Percentiles rank a stretch among this genome's conserved stretches.
phyloP scores from a whole-genome alignment of 2,113 vertebrate genomes.

The Casuarius casuarius region DNA sequence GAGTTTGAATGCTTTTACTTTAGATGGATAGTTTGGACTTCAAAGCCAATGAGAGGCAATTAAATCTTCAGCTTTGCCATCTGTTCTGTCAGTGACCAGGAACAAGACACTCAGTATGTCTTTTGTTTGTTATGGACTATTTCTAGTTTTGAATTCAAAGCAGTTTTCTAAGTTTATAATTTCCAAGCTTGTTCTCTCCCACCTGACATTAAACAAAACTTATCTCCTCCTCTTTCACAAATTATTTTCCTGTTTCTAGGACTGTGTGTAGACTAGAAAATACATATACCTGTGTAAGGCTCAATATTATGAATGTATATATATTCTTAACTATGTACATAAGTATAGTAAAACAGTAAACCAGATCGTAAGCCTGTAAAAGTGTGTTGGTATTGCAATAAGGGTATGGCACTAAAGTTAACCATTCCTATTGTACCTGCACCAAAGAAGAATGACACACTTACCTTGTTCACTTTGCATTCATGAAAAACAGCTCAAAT shows the following conservation, averaged over 20 bases:
- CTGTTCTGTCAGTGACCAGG: background rate
- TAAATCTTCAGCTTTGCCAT: background rate
- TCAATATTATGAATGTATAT: background rate
- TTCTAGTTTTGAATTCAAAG: background rate
- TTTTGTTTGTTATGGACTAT: background rate
- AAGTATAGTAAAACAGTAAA: background rate
- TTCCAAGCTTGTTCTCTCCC: background rate
- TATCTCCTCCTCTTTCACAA: background rate
- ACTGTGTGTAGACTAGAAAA: background rate
- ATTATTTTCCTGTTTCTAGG: background rate
- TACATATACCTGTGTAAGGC: background rate
- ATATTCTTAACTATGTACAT: background rate
- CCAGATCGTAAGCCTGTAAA: background rate
- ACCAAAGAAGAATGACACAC: background rate
- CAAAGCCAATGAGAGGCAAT: background rate
- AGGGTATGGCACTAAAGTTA: background rate
- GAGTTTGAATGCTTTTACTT: background rate
- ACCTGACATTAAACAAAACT: background rate
- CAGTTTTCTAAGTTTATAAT: background rate
- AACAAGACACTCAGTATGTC: background rate
- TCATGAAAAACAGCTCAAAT: background rate
- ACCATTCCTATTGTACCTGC: background rate
- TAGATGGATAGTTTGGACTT: background rate
- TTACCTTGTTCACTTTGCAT: background rate
- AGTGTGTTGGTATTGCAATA: background rate